Evolutionary conservation across 2,797 vertebrate species (phyloP), one percentile per base, ranked within the genome.

Genomic region (Denticeps clupeoides): DNA sequence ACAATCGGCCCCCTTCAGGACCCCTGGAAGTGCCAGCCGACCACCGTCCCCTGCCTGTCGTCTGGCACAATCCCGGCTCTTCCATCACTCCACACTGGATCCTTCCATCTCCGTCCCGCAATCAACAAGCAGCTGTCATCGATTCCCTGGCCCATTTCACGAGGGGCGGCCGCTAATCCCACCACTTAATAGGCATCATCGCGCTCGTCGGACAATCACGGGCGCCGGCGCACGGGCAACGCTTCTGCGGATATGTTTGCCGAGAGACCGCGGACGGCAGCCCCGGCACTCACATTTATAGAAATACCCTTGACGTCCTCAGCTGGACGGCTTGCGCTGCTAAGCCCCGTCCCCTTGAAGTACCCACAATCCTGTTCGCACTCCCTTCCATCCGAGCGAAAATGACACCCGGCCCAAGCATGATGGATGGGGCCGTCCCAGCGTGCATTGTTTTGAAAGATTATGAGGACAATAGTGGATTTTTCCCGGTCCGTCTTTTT

Each of bases 81-180:
- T n/a, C n/a, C n/a, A n/a, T n/a, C n/a, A n/a, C n/a, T n/a, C n/a
- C n/a, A n/a, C 26, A 64, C 59, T 41, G 19, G 42, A 12, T 19
- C 4, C 70, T 61, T 63, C 69, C 59, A 60, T 59, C 49, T 49
- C 29, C 23, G 48, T 56, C 69, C 60, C 75, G 66, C 69, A 78
- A 69, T 68, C 67, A 62, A 58, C 46, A 5, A 1, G 54, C 63
- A 58, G 59, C 74, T 58, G 61, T 65, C 56, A 53, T 48, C 45
- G 35, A 28, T 41, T 62, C 43, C 45, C 54, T 51, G 33, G 18
- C 53, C 25, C 51, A 15, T 42, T 40, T 45, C 29, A 51, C 41
- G 25, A 35, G 15, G 3, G 41, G 51, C 46, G 45, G 40, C 45
- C 41, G 56, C 50, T 65, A 69, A 73, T 62, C 64, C 62, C 46